Percentiles rank a stretch among this genome's conserved stretches.
Evolutionary conservation across 2,888 invertebrate species (phyloP).

Genomic region (Macropis europaea): DNA sequence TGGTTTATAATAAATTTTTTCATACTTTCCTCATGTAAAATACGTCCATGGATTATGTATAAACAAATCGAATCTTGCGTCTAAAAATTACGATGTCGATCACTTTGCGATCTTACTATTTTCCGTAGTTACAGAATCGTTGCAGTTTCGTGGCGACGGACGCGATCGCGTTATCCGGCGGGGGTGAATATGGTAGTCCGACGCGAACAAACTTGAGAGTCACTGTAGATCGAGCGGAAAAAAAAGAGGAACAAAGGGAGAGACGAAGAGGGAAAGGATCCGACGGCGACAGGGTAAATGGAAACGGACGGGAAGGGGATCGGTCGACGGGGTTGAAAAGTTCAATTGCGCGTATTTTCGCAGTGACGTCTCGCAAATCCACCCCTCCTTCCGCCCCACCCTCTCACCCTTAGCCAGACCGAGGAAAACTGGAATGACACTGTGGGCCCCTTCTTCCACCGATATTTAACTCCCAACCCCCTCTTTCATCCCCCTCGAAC

Average conservation of each 20-base stretch:
- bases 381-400: conserved; percentile 49
- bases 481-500: conserved; percentile 4
- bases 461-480: conserved; percentile 54
- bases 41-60: no score
- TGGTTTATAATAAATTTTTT: no score
- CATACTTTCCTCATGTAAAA: no score
- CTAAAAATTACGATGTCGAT: no score
- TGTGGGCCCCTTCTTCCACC: conserved; percentile 32
- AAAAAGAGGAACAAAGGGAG: conserved; percentile 51
- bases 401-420: conserved; percentile 20
- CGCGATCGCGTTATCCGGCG: no score
- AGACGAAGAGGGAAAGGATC: conserved; percentile 54
- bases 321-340: conserved; percentile 76
- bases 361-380: conserved; percentile 77
- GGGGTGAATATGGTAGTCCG: no score
- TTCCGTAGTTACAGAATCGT: no score
- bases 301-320: conserved; percentile 50
- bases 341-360: conserved; percentile 80
- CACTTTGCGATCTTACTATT: no score
- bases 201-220: conserved; percentile 8
- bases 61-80: no score
- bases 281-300: conserved; percentile 67
- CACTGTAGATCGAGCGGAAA: conserved; percentile 45
- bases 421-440: conserved; percentile 67
- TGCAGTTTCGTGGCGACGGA: no score